Conservation (phyloP, 1,140 invertebrate genomes). For the Capitella teleta region DNA sequence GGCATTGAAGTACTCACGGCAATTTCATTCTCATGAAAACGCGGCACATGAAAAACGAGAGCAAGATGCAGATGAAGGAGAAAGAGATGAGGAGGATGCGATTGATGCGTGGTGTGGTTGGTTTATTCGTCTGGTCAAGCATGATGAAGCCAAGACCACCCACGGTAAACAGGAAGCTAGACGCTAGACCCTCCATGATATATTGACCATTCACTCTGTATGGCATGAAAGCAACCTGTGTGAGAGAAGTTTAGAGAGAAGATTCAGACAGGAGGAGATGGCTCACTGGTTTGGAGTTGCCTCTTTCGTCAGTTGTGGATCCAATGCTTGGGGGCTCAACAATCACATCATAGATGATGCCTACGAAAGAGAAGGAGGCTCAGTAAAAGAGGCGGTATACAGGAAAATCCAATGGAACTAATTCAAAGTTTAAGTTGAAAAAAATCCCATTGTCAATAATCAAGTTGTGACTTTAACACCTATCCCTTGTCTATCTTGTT, state of each 20-base stretch:
- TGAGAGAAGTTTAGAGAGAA: no score
- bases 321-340: constrained; percentile 96
- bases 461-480: no score
- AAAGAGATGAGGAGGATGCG: constrained; percentile 80
- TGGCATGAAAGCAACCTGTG: constrained; percentile 90
- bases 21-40: constrained; percentile 99
- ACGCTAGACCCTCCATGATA: constrained; percentile 95
- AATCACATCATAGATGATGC: constrained; percentile 97
- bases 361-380: constrained; percentile 43
- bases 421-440: not conserved
- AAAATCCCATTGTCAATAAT: not conserved
- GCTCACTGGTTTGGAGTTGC: constrained; percentile 69
- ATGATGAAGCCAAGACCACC: constrained; percentile 94
- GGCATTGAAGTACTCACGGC: constrained; percentile 47
- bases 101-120: constrained; percentile 82
- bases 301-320: constrained; percentile 91
- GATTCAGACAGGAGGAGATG: no score
- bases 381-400: no score
- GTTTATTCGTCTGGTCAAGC: constrained; percentile 84
- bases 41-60: constrained; percentile 93
- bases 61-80: constrained; percentile 81
- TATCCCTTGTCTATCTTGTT: no score
- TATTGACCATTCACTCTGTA: constrained; percentile 97
- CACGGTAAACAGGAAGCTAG: constrained; percentile 89
- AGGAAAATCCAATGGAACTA: not conserved